Base-by-base conservation (phyloP, 2,113 vertebrate genomes). In the Electrona antarctica region DNA sequence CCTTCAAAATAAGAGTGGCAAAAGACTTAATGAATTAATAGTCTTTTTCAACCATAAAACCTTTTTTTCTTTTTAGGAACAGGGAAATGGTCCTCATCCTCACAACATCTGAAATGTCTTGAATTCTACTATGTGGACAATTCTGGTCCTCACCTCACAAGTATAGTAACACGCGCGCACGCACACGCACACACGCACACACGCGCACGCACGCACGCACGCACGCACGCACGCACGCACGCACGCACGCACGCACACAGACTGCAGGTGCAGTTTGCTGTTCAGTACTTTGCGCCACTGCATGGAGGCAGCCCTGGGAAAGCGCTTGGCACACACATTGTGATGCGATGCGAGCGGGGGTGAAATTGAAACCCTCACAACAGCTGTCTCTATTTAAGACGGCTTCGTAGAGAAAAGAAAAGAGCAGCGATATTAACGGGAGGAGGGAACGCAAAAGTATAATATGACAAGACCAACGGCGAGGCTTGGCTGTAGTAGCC, bases 291-390 rank as follows among this genome's bases (percentile, higher is more conserved):
- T 73, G 71, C 77, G 77, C 61, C 60, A 29, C 65, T 47, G 68
- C 73, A 70, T 64, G 21, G 21, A 21, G 21, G 21, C 21, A 3
- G 65, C 51, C 64, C 47, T 56, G 33, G 33, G 33, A 69, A 75
- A 82, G 72, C 14, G 15, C 21, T 56, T 47, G 68, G 51, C 69
- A 58, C 70, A 68, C 74, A 76, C 21, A 21, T 21, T 66, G 71
- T 75, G 73, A 13, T 21, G 46, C 33, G 73, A 13, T 21, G 46
- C 33, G 21, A 21, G 33, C 33, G 33, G 5, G 77, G 69, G 52
- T 74, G 69, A 81, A 80, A 85, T 55, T 73, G 79, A 75, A 81
- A 81, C 81, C 79, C 70, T 80, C 61, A 73, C 21, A 79, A 87
- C 81, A 85, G 82, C 80, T 78, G 70, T 73, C 67, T 85, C 64